Evolutionary conservation across 1,140 invertebrate species (phyloP), one percentile per base, ranked within the genome.

Genomic region (Aphaenogaster floridana): DNA sequence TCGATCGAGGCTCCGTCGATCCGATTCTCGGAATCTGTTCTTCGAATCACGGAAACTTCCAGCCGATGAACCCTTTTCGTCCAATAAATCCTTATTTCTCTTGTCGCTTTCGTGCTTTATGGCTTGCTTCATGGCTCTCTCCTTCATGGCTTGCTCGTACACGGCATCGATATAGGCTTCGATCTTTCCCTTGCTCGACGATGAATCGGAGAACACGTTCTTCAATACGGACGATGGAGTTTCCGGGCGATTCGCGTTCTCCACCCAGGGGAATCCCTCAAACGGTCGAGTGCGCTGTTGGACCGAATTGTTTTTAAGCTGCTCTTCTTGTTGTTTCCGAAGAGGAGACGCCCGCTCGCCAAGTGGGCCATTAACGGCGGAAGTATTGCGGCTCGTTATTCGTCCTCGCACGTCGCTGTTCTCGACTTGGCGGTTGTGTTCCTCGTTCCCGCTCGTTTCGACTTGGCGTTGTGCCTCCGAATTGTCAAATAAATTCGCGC

Each of bases 381-480:
- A 83, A 83, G 54, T 59, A 61, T 74, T 45, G 52, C 11, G 52
- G 39, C 54, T 61, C 48, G 50, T 57, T 48, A 42, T 61, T 69
- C 34, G n/a, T 50, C 52, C 48, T 48, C 45, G 52, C 36, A 21
- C 85, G 17, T 34, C 64, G 36, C 42, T 45, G 42, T 39, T 64
- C 42, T 17, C 52, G 3, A 5, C 39, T 21, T 2, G 45, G 5
- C 17, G 34, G 17, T 34, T 48, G 48, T 50, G 15, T 28, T 2
- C 39, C 28, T 6, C 63, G 8, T 61, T 21, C 11, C 48, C 76
- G 21, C 17, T 69, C 13, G 39, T 36, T 28, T 11, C 9, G n/a
- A 11, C 1, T 66, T 90, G 89, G 89, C 85, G 17, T 21, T 8
- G 64, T 59, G 89, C 88, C 88, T 87, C 52, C 52, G 50, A 13